Evolutionary conservation across 2,888 invertebrate genomes (phyloP).

Genomic region (Synanthedon andrenaeformis): DNA sequence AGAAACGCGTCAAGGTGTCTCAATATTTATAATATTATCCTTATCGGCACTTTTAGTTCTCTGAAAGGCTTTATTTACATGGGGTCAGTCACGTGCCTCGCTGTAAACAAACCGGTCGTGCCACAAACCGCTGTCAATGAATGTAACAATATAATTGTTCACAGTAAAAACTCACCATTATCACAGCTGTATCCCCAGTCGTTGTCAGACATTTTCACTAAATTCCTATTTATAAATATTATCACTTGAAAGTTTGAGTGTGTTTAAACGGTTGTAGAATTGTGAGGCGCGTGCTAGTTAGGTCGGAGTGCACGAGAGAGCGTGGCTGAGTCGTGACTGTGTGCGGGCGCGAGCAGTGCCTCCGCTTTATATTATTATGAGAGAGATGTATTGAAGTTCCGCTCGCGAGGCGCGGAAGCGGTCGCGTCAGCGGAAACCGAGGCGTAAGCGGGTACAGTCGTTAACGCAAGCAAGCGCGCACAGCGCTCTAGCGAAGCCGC

Average conservation of each 20-base stretch:
- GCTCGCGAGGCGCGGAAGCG: conserved; percentile 9
- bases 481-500: conserved; percentile 16
- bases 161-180: conserved; percentile 61
- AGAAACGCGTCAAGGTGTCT: too few species aligned
- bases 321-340: conserved; percentile 56
- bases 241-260: background rate
- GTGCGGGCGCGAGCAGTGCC: conserved; percentile 46
- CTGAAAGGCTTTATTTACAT: conserved; percentile 29
- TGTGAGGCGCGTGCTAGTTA: conserved; percentile 31
- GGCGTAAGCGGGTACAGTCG: conserved; percentile 8
- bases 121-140: conserved; percentile 19
- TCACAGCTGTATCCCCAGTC: conserved; percentile 73
- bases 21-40: background rate
- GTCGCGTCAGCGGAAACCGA: conserved; percentile 24
- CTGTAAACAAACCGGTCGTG: conserved; percentile 65
- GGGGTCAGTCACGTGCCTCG: conserved; percentile 48
- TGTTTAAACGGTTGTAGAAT: conserved; percentile 7
- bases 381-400: conserved; percentile 9
- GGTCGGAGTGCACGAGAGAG: conserved; percentile 43
- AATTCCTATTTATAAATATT: background rate
- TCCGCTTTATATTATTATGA: conserved; percentile 41
- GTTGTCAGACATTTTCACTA: conserved; percentile 49
- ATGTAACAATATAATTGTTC: conserved; percentile 2
- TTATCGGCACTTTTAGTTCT: conserved; percentile 2
- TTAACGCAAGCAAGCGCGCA: conserved; percentile 11